Evolutionary conservation across 2,888 invertebrate species (phyloP).

Genomic region (Microctonus aethiopoides): DNA sequence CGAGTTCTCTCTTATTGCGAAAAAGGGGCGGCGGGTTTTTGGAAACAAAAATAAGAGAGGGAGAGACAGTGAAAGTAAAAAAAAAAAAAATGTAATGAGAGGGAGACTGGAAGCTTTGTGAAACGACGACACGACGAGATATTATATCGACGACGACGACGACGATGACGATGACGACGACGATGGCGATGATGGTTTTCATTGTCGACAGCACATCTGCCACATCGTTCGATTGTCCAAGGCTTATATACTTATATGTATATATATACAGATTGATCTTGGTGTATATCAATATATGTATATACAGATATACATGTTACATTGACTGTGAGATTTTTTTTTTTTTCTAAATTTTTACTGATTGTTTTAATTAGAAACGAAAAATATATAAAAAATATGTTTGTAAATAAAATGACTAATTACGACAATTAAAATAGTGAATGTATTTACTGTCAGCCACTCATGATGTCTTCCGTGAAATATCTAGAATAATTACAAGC

Average conservation of each 20-base stretch:
- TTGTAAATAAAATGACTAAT: no score
- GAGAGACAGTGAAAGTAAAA: constrained; percentile 30
- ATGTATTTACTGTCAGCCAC: no score
- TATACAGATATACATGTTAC: no score
- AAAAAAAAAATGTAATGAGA: constrained; percentile 5
- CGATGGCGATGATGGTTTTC: constrained; percentile 44
- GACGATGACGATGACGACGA: constrained; percentile 19
- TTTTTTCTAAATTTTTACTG: no score
- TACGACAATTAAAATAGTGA: no score
- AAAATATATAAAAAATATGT: no score
- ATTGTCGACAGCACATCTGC: constrained; percentile 67
- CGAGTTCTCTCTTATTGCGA: constrained; percentile 39
- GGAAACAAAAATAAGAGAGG: constrained; percentile 36
- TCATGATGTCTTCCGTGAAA: no score
- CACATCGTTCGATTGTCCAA: constrained; percentile 63
- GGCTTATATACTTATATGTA: constrained; percentile 47
- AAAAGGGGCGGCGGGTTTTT: constrained; percentile 1
- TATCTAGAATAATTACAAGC: no score
- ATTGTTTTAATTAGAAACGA: no score
- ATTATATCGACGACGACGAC: neutral
- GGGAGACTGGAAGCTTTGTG: constrained; percentile 18
- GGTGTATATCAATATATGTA: neutral
- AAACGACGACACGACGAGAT: no score
- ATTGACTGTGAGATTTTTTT: no score
- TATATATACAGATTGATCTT: neutral